Conservation (phyloP, 2,797 vertebrate species). For the Clarias laeviceps region DNA sequence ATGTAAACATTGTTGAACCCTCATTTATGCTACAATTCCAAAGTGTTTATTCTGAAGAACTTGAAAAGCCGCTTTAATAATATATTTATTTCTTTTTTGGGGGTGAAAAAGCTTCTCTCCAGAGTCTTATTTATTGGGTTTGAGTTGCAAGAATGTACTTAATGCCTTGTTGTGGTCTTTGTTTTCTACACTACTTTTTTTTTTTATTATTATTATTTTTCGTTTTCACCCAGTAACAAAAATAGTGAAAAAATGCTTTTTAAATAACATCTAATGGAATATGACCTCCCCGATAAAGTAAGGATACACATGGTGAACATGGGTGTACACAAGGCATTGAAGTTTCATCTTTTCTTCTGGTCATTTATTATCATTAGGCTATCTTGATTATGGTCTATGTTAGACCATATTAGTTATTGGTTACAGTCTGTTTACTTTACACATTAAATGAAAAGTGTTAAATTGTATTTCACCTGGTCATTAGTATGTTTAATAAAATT, state of each 20-base stretch:
- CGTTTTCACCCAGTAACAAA: conserved; percentile 1
- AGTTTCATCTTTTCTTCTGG: conserved; percentile 1
- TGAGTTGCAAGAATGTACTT: conserved; percentile 5
- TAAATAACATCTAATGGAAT: neutral
- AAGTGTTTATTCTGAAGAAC: conserved; percentile 4
- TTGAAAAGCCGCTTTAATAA: conserved; percentile 6
- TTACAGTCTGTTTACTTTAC: neutral
- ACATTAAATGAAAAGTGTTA: neutral
- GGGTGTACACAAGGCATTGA: neutral
- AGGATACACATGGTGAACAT: neutral
- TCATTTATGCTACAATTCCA: conserved; percentile 9
- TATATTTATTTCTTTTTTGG: conserved; percentile 19
- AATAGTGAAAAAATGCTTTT: conserved; percentile 3
- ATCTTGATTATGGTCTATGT: conserved; percentile 18
- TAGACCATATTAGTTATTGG: neutral
- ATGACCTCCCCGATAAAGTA: neutral
- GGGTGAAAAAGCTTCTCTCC: neutral
- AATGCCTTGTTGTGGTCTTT: conserved; percentile 3
- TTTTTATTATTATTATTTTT: neutral
- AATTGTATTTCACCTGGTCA: neutral
- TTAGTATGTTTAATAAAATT: neutral
- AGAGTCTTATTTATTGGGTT: conserved; percentile 33
- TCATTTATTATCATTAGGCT: conserved; percentile 3
- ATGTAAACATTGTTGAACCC: conserved; percentile 9
- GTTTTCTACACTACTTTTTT: neutral